Evolutionary conservation across 2,888 invertebrate species (phyloP), one percentile per base, ranked within the genome.

Genomic region (Acronicta leporina): DNA sequence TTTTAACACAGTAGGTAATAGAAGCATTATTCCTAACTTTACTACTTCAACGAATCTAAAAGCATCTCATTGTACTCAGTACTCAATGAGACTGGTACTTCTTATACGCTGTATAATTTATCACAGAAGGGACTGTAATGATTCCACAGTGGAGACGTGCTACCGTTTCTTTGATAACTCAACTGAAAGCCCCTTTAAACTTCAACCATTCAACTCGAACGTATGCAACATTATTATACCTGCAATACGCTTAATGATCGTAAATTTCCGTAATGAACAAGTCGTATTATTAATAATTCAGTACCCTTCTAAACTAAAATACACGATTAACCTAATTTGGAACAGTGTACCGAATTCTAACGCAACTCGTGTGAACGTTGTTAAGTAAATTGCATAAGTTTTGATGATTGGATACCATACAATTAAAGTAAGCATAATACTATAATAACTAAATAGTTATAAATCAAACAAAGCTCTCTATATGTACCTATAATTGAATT

Each of bases 301-400:
- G 57, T 68, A 74, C 62, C 74, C 50, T 66, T 73, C 70, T 66
- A 65, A 80, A 79, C 78, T 77, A 75, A 75, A 78, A 82, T 74
- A 76, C 79, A 84, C 75, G 74, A 80, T 79, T 80, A 81, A 80
- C 80, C 83, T 73, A 83, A 83, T 82, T 83, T 78, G 66, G 61
- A 65, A 47, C 65, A 77, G 73, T 74, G 63, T 73, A 72, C 75
- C 63, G 63, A 76, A 78, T 74, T 82, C 74, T 72, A 76, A 73
- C 67, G 65, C 68, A 69, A 59, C 68, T 80, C 77, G 78, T 65
- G 68, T 72, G 77, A 68, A 53, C 56, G 71, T 70, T 75, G 72
- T 75, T 73, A 73, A 76, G 69, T 73, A 72, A 66, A 75, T 74
- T 77, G 68, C 68, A 65, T 69, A 57, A 64, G 60, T 80, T 71